Evolutionary conservation across 2,797 vertebrate species (phyloP).

Genomic region (Taeniopygia guttata): DNA sequence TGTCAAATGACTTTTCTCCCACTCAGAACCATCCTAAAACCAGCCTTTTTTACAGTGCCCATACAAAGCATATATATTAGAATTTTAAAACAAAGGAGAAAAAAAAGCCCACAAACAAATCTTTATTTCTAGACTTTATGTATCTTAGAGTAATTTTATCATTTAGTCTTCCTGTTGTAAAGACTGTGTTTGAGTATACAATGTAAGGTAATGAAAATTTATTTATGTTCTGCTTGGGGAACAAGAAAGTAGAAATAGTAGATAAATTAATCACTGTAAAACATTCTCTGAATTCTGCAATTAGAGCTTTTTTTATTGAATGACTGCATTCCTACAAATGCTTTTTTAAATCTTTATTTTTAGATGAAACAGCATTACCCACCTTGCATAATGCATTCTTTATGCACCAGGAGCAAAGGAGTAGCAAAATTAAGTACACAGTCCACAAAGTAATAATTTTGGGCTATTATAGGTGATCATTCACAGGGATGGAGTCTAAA

Average conservation of each 20-base stretch:
- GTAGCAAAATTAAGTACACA: neutral
- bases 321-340: neutral
- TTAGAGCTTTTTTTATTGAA: conserved; percentile 5
- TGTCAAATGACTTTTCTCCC: neutral
- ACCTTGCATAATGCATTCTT: neutral
- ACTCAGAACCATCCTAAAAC: neutral
- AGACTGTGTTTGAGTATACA: neutral
- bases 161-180: neutral
- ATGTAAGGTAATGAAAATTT: neutral
- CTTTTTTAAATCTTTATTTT: neutral
- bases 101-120: neutral
- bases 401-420: neutral
- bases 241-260: neutral
- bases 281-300: neutral
- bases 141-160: neutral
- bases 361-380: neutral
- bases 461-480: neutral
- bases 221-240: neutral
- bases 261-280: conserved; percentile 5
- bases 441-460: neutral
- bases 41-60: neutral
- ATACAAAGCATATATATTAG: neutral
- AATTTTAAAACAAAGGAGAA: neutral
- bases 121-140: neutral
- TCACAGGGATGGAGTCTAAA: neutral